Evolutionary conservation across 2,888 invertebrate species (phyloP), one percentile per base, ranked within the genome.

Genomic region (Pseudeuparius sepicola): DNA sequence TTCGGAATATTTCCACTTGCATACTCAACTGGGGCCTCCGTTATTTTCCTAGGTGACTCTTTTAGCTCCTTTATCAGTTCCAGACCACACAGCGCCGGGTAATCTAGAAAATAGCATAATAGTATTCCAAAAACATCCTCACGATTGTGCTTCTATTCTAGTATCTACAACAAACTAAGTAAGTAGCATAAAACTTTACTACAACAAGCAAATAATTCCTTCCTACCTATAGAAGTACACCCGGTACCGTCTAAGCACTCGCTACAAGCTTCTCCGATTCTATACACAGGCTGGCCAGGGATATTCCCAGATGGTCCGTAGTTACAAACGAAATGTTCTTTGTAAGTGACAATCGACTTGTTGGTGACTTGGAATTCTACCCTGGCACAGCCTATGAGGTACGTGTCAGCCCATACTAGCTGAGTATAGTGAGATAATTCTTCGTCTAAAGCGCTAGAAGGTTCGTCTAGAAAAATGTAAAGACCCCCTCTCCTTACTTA

Each of bases 271-370:
- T 40, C 38, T 4, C 59, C 59, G 10, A 47, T 38, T 38, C 41
- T 48, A 36, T 57, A 59, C 6, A 59, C 49, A 1, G 52, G 46
- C 31, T 55, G 56, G 11, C 52, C 44, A 1, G 56, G 57, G 36
- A 59, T 58, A 37, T 60, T 60, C 11, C 62, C 62, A 3, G 56
- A 43, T 4, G 62, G 62, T 4, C 62, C 62, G 41, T 62, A 62
- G 42, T 62, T 62, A 41, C 62, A 62, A 6, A 61, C 44, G 20
- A 61, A 53, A 34, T 59, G 57, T 33, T 59, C 59, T 13, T 40
- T 43, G 41, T 57, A 59, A 1, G 38, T 35, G 4, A 52, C 44
- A 28, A 48, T 42, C 1, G 47, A 39, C 3, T 41, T 46, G 4
- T 40, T 31, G 3, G 42, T 31, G 34, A 43, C 28, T 37, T 59